These are phyloP conservation scores for Thunnus albacares DNA, from an alignment of 2,797 vertebrate species.

Conservation along the genomic window DNA sequence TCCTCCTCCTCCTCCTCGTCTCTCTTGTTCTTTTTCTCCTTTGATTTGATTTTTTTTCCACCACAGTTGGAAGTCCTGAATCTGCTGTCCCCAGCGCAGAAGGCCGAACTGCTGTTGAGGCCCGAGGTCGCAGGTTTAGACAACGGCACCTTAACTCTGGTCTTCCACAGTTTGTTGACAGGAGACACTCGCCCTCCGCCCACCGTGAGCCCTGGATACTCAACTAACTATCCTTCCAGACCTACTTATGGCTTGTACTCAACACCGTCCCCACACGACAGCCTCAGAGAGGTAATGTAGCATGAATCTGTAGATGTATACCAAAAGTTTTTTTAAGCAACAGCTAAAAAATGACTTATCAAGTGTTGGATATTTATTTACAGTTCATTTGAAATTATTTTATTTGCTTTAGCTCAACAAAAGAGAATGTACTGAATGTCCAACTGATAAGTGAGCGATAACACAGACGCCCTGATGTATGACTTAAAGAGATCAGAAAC, in stretches of 20 bases:
- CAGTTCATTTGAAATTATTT: no score
- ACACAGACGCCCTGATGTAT: no score
- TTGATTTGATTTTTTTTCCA: not conserved
- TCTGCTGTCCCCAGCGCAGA: conserved; percentile 82
- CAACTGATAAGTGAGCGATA: no score
- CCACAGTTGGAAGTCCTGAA: conserved; percentile 85
- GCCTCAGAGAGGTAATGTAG: conserved; percentile 69
- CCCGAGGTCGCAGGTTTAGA: conserved; percentile 74
- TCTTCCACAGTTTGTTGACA: conserved; percentile 80
- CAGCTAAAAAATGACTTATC: not conserved
- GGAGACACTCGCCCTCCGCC: conserved; percentile 21
- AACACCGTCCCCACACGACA: conserved; percentile 37
- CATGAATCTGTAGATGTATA: not conserved
- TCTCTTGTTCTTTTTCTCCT: not conserved
- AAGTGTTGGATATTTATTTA: no score
- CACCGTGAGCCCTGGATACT: conserved; percentile 32
- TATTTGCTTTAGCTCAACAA: no score
- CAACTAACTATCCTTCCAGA: not conserved
- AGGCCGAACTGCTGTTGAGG: conserved; percentile 81
- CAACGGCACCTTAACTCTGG: conserved; percentile 73
- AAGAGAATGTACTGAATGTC: no score
- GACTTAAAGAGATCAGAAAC: no score
- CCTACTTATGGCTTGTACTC: conserved; percentile 10
- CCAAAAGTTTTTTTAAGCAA: no score
- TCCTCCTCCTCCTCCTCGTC: not conserved